These are phyloP conservation scores for Drosophila conformis DNA, from an alignment of 2,888 invertebrate species.

Conservation along the genomic window DNA sequence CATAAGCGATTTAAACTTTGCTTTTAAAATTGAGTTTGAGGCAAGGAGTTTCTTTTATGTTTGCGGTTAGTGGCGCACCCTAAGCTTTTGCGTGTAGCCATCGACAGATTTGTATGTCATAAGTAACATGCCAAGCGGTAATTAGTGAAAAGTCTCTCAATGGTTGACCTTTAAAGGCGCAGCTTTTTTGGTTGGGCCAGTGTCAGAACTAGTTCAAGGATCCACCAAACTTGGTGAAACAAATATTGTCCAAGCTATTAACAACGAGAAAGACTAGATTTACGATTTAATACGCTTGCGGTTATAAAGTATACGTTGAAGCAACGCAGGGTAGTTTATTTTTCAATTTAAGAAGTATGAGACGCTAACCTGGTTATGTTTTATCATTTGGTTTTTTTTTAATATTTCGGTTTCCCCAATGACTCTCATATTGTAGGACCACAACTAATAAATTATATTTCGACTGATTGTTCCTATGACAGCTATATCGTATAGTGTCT, in stretches of 20 bases:
- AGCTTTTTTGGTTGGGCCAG: constrained; percentile 15
- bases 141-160: constrained; percentile 49
- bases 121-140: constrained; percentile 75
- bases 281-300: background rate
- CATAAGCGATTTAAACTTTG: constrained; percentile 39
- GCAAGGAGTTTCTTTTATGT: background rate
- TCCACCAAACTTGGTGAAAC: constrained; percentile 10
- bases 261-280: background rate
- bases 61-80: constrained; percentile 20
- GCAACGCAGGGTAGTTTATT: background rate
- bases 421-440: background rate
- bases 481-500: background rate
- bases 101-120: constrained; percentile 64
- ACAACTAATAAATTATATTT: too few species aligned
- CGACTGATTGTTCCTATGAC: background rate
- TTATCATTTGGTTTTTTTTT: background rate
- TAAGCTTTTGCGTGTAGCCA: constrained; percentile 34
- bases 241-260: constrained; percentile 13
- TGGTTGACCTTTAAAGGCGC: constrained; percentile 43
- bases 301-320: background rate
- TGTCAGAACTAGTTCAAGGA: constrained; percentile 33
- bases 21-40: constrained; percentile 25
- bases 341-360: background rate
- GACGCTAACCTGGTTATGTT: background rate
- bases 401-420: background rate